Percentiles rank a stretch among this genome's conserved stretches.
These are phyloP conservation scores for Ditula angustiorana DNA, from an alignment of 2,888 invertebrate species.

Conservation along the genomic window DNA sequence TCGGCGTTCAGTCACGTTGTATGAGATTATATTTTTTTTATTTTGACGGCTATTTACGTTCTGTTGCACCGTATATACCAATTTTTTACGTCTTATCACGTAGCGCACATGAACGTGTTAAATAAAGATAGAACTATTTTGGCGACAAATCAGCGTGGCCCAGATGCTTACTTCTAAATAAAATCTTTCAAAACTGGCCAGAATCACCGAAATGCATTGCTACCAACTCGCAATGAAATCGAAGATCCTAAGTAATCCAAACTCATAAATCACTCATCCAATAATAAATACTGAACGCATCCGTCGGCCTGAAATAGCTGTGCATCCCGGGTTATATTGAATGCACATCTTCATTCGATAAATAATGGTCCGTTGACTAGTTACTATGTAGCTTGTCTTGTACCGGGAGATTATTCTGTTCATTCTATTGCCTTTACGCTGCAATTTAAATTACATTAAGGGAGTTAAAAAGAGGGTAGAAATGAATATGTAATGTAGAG, in stretches of 20 bases:
- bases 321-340: constrained; percentile 20
- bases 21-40: too few relatives aligned
- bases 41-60: too few relatives aligned
- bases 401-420: background rate
- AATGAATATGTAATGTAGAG: too few relatives aligned
- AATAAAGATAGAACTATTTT: too few relatives aligned
- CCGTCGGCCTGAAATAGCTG: constrained; percentile 31
- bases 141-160: too few relatives aligned
- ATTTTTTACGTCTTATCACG: too few relatives aligned
- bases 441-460: background rate
- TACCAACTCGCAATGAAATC: constrained; percentile 16
- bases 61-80: too few relatives aligned
- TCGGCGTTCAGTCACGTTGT: too few relatives aligned
- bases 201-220: background rate
- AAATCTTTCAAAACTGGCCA: background rate
- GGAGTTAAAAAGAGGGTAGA: too few relatives aligned
- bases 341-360: constrained; percentile 20
- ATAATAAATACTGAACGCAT: constrained; percentile 9
- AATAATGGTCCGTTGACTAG: constrained; percentile 1
- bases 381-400: constrained; percentile 12
- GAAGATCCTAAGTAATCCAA: constrained; percentile 19
- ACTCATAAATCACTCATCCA: constrained; percentile 28
- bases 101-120: too few relatives aligned
- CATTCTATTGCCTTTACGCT: background rate
- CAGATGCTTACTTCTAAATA: too few relatives aligned